These are phyloP conservation scores for Grammomys dolichurus DNA, from an alignment of 2,113 vertebrate genomes.

Conservation along the genomic window DNA sequence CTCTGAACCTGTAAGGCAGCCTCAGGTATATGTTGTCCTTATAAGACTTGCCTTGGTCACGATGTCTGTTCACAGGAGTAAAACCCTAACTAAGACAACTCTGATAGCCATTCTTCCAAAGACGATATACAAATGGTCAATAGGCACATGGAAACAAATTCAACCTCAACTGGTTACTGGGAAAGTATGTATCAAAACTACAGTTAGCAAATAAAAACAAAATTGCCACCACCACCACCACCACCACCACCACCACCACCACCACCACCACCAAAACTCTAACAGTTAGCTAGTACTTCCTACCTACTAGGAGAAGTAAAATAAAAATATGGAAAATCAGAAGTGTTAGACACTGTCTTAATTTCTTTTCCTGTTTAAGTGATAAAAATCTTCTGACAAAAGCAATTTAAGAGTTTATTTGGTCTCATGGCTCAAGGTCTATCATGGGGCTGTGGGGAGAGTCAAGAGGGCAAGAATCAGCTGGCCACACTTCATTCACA, in stretches of 20 bases:
- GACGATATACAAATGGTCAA: neutral
- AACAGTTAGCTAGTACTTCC: neutral
- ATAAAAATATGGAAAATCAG: neutral
- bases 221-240: too few species aligned
- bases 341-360: neutral
- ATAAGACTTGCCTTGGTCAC: too few species aligned
- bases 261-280: neutral
- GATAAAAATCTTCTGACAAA: neutral
- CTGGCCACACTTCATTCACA: too few species aligned
- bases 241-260: neutral
- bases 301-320: neutral
- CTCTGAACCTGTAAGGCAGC: too few species aligned
- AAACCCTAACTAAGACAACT: too few species aligned
- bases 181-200: neutral
- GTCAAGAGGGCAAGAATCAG: neutral
- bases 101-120: neutral
- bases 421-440: neutral
- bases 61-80: too few species aligned
- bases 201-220: neutral
- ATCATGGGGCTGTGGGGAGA: neutral
- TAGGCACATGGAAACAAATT: neutral
- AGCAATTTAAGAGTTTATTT: neutral
- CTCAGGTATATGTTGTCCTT: too few species aligned
- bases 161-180: neutral
- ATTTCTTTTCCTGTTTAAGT: neutral